phyloP scores from a whole-genome alignment of 2,888 invertebrate species.

The Drosophila neotestacea region DNA sequence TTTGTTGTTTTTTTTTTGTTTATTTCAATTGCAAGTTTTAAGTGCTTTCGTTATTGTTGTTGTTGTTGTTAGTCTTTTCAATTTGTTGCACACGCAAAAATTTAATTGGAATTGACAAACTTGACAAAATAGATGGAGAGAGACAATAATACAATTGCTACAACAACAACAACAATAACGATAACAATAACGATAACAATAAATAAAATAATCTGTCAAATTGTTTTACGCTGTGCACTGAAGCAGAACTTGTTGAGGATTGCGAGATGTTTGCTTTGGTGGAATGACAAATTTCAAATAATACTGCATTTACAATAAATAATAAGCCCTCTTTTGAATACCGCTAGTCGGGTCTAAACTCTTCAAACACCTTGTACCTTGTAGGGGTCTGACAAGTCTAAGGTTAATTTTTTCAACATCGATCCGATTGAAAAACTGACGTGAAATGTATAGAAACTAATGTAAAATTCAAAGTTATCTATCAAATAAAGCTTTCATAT shows the following conservation, averaged over 20 bases:
- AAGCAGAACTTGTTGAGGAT: slow-evolving; percentile 16
- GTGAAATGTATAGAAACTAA: no score
- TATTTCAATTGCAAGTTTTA: slow-evolving; percentile 54
- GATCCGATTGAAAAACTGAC: no score
- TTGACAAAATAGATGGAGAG: slow-evolving; percentile 16
- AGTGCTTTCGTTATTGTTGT: slow-evolving; percentile 32
- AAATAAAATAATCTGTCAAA: slow-evolving; percentile 21
- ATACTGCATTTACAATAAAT: slow-evolving; percentile 1
- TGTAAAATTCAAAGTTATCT: no score
- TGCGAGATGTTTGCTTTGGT: not conserved
- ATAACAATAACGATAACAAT: slow-evolving; percentile 1
- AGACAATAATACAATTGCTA: slow-evolving; percentile 1
- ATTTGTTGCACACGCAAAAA: slow-evolving; percentile 43
- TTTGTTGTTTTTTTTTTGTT: slow-evolving; percentile 55
- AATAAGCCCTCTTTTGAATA: not conserved
- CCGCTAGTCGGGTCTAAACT: no score
- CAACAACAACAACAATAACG: slow-evolving; percentile 2
- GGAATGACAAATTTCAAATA: not conserved
- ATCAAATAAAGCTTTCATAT: no score
- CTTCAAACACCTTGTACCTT: no score
- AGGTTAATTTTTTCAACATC: no score
- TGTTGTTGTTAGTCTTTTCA: slow-evolving; percentile 24
- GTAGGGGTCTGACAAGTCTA: no score
- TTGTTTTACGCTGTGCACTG: slow-evolving; percentile 21
- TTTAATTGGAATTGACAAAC: slow-evolving; percentile 26